phyloP scores from a whole-genome alignment of 2,888 invertebrate species.

The Stomorhina lunata region DNA sequence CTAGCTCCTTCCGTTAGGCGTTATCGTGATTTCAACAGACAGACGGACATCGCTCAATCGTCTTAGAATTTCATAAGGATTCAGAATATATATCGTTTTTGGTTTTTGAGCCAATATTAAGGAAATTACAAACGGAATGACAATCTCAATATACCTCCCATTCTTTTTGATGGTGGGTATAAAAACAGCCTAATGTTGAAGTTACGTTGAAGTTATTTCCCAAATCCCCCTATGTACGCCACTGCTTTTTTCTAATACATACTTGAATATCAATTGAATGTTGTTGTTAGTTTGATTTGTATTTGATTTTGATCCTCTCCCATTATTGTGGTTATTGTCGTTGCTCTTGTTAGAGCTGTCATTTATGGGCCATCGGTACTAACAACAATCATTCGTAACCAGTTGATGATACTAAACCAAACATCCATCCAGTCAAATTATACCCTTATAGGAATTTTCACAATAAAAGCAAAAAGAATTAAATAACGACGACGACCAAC shows the following conservation, averaged over 20 bases:
- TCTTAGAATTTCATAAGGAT: too few species aligned
- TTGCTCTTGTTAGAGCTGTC: constrained; percentile 47
- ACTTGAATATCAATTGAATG: constrained; percentile 28
- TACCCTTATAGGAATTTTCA: constrained; percentile 50
- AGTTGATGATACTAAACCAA: constrained; percentile 43
- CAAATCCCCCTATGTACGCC: not conserved
- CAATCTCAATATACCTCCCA: too few species aligned
- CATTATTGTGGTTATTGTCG: constrained; percentile 23
- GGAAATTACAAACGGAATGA: too few species aligned
- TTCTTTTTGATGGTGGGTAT: too few species aligned
- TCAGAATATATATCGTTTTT: too few species aligned
- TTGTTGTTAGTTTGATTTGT: constrained; percentile 57
- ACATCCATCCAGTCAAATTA: constrained; percentile 47
- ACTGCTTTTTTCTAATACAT: not conserved
- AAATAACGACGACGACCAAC: not conserved
- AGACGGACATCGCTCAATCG: too few species aligned
- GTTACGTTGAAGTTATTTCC: too few species aligned
- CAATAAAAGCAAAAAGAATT: constrained; percentile 15
- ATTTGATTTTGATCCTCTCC: constrained; percentile 58
- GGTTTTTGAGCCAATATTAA: too few species aligned
- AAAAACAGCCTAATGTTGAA: too few species aligned
- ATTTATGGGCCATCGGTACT: constrained; percentile 54
- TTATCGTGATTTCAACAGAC: too few species aligned
- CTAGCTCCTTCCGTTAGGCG: too few species aligned
- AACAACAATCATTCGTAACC: constrained; percentile 31